phyloP scores from a whole-genome alignment of 2,797 vertebrate species.

The Heterohyrax brucei region DNA sequence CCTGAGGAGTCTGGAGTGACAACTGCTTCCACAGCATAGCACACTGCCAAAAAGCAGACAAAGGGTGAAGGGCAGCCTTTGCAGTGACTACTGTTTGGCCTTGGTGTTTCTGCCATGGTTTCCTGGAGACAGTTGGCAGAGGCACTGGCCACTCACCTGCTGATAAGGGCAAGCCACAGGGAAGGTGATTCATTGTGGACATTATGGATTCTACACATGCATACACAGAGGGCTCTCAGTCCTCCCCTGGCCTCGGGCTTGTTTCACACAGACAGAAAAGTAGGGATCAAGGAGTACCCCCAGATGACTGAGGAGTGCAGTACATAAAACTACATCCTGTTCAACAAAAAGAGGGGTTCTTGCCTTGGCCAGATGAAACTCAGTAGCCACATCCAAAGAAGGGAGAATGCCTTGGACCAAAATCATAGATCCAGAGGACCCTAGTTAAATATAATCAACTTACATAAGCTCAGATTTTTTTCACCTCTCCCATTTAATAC shows the following conservation, averaged over 20 bases:
- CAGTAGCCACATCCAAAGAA: background rate
- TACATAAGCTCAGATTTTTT: background rate
- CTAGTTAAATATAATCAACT: conserved; percentile 35
- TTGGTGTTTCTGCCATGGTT: background rate
- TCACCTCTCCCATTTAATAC: background rate
- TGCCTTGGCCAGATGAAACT: background rate
- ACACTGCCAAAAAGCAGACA: background rate
- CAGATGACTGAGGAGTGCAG: background rate
- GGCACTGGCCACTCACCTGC: background rate
- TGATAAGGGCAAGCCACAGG: background rate
- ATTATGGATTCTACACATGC: background rate
- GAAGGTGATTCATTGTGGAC: background rate
- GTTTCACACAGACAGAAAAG: conserved; percentile 1
- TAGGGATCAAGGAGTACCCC: background rate
- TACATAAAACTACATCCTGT: background rate
- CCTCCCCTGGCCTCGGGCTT: background rate
- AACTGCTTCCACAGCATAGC: background rate
- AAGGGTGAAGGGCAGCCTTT: background rate
- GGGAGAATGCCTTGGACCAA: background rate
- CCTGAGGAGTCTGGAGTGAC: background rate
- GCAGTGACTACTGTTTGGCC: background rate
- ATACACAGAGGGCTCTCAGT: background rate
- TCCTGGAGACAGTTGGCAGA: background rate
- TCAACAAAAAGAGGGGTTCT: background rate
- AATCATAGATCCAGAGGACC: background rate